Conservation (phyloP, 2,113 vertebrate genomes). For the Osmerus mordax region DNA sequence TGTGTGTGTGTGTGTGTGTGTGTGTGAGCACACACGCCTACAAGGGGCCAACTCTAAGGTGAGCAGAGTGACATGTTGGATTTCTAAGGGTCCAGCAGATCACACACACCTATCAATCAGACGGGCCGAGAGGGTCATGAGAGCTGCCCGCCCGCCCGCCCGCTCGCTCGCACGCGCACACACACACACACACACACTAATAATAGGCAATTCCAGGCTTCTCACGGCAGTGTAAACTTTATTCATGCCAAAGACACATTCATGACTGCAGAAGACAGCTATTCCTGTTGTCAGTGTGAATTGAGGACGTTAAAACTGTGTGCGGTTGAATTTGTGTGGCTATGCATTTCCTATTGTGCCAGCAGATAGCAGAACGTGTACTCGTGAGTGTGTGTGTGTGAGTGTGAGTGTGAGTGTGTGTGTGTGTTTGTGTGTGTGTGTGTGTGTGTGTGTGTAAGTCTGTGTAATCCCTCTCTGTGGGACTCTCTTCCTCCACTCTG, state of each 20-base stretch:
- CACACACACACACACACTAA: constrained; percentile 48
- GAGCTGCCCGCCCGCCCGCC: background rate
- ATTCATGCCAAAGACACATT: too few species aligned
- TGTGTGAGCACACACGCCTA: background rate
- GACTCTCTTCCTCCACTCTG: constrained; percentile 57
- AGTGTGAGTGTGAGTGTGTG: background rate
- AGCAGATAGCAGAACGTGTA: background rate
- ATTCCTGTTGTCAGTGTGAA: too few species aligned
- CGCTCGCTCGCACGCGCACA: background rate
- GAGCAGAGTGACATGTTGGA: constrained; percentile 45
- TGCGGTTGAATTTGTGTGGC: background rate
- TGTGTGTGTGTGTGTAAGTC: too few species aligned
- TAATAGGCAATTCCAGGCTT: constrained; percentile 47
- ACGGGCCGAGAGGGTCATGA: background rate
- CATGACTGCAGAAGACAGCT: too few species aligned
- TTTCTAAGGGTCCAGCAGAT: constrained; percentile 64
- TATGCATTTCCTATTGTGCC: constrained; percentile 30
- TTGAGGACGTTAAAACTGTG: background rate
- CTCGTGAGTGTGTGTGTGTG: constrained; percentile 7
- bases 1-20: constrained; percentile 22
- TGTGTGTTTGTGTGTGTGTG: background rate
- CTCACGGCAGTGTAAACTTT: constrained; percentile 9
- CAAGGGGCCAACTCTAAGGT: constrained; percentile 21
- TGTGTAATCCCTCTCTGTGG: constrained; percentile 67
- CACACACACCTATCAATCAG: constrained; percentile 68